These are phyloP conservation scores for Bhutanitis thaidina DNA, from an alignment of 2,888 invertebrate species.

Conservation along the genomic window DNA sequence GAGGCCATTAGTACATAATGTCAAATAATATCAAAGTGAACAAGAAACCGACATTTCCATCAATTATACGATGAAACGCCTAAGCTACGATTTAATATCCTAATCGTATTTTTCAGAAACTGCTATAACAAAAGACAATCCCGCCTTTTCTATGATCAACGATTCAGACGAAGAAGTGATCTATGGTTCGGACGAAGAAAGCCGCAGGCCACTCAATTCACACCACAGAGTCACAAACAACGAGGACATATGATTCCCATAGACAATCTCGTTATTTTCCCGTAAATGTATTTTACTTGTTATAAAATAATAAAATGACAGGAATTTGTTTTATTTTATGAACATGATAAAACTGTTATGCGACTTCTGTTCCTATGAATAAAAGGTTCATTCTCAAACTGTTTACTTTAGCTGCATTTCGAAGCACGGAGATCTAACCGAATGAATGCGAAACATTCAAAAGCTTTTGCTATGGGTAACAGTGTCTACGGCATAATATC, in stretches of 20 bases:
- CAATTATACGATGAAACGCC: too few species aligned
- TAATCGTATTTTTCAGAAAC: slow-evolving; percentile 83
- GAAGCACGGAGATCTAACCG: too few species aligned
- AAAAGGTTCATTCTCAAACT: too few species aligned
- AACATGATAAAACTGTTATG: too few species aligned
- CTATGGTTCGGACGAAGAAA: slow-evolving; percentile 95
- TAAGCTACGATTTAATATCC: background rate
- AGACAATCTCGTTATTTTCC: slow-evolving; percentile 31
- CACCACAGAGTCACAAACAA: slow-evolving; percentile 83
- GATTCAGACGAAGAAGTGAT: slow-evolving; percentile 98
- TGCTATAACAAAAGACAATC: slow-evolving; percentile 97
- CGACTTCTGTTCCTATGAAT: too few species aligned
- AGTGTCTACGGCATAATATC: too few species aligned
- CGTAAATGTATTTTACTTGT: slow-evolving; percentile 49
- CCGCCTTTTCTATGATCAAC: slow-evolving; percentile 98
- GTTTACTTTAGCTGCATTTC: too few species aligned
- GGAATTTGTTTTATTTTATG: slow-evolving; percentile 9
- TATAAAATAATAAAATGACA: slow-evolving; percentile 41
- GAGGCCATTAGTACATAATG: too few species aligned
- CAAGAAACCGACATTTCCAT: too few species aligned
- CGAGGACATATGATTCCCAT: slow-evolving; percentile 65
- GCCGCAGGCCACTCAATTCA: slow-evolving; percentile 88
- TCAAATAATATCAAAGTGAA: too few species aligned
- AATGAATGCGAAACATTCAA: too few species aligned
- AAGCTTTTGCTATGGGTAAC: too few species aligned